Evolutionary conservation across 1,140 invertebrate species (phyloP), one percentile per base, ranked within the genome.

Genomic region (Tribolium madens): DNA sequence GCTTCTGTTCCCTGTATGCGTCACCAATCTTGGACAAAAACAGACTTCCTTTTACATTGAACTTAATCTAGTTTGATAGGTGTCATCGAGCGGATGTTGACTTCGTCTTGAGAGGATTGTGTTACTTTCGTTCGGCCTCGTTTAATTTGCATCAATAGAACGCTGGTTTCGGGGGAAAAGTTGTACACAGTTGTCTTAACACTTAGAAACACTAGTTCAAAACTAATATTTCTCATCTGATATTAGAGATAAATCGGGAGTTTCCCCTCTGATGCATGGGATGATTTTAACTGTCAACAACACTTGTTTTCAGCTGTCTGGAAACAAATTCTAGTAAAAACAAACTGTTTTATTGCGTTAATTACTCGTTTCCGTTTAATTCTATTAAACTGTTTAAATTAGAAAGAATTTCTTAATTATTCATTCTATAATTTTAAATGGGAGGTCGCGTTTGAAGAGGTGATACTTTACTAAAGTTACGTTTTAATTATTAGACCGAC

Each of bases 241-340:
- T 64, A 64, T 64, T 64, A 33, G 31, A 64, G 57, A 64, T 33
- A 33, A 64, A 64, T 64, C 57, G 57, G 52, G 57, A n/a, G 21
- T 7, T 14, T 50, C 50, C 46, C 50, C 42, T 48, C 50, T 72
- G 70, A 50, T 72, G 21, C 70, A 72, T 72, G 70, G 50, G 70
- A 72, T 72, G 70, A 72, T 72, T 72, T 72, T 52, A 72, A 52
- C 70, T 72, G 70, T 72, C 70, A 72, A 15, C 18, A 72, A 52
- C 70, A 72, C 46, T 72, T 72, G 70, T 72, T 72, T 72, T 72
- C 70, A 72, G 70, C 50, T 72, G 68, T 72, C 46, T 71, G 42
- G 47, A 71, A 71, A 71, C 47, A 71, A 33, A 12, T 48, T 21
- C 18, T 46, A 72, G 50, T 50, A 72, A 52, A 72, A 72, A 72